Evolutionary conservation across 1,140 invertebrate species (phyloP).

Genomic region (Phymorhynchus buccinoides): DNA sequence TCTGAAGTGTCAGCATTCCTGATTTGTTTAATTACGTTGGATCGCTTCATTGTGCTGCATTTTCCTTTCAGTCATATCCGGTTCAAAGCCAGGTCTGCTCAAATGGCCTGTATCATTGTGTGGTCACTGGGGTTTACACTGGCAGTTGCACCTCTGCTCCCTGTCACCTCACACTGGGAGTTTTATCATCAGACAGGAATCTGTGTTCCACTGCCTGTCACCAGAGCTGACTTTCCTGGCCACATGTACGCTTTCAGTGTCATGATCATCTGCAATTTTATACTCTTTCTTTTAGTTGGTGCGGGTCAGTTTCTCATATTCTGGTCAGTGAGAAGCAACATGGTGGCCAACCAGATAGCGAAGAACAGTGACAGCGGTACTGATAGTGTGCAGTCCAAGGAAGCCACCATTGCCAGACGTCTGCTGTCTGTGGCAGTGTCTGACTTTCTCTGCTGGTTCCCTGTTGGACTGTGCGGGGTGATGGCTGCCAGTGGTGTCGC

Average conservation of each 20-base stretch:
- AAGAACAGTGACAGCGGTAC: too few relatives aligned
- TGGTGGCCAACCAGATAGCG: too few relatives aligned
- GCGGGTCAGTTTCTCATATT: constrained; percentile 48
- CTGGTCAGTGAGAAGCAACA: neutral
- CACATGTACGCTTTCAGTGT: constrained; percentile 46
- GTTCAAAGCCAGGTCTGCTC: constrained; percentile 34
- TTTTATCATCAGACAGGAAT: constrained; percentile 43
- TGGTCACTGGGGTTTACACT: constrained; percentile 45
- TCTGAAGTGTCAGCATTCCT: constrained; percentile 53
- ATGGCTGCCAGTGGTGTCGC: too few relatives aligned
- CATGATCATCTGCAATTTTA: constrained; percentile 45
- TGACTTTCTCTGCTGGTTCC: too few relatives aligned
- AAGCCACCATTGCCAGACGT: too few relatives aligned
- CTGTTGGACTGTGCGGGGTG: too few relatives aligned
- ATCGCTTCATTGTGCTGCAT: constrained; percentile 52
- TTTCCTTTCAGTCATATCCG: constrained; percentile 50
- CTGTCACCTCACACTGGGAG: neutral
- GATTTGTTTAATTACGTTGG: constrained; percentile 54
- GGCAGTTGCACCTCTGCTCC: constrained; percentile 25
- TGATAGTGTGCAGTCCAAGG: too few relatives aligned
- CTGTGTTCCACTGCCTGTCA: constrained; percentile 51
- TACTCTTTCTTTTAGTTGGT: constrained; percentile 26
- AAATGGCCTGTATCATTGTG: neutral
- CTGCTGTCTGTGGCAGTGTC: too few relatives aligned
- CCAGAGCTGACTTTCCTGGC: constrained; percentile 33